Evolutionary conservation across 2,113 vertebrate species (phyloP).

Genomic region (Muntiacus muntjak): DNA sequence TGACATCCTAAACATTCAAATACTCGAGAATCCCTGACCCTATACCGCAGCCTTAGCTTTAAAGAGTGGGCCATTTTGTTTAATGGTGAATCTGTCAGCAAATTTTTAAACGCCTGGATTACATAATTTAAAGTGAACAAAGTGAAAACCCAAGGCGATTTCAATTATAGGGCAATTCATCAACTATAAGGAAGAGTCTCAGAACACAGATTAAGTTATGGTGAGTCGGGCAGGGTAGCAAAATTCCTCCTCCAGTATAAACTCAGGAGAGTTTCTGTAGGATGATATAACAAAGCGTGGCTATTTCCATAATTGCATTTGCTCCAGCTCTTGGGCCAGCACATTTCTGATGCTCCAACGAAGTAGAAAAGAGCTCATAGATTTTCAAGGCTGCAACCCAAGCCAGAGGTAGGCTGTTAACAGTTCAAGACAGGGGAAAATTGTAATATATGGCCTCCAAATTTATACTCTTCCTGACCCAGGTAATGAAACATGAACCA

Average conservation of each 20-base stretch:
- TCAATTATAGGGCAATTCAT: constrained; percentile 11
- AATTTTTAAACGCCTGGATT: constrained; percentile 16
- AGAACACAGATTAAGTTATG: neutral
- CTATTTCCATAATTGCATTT: neutral
- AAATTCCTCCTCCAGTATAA: neutral
- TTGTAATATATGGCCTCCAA: constrained; percentile 34
- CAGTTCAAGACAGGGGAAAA: constrained; percentile 17
- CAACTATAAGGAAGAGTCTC: neutral
- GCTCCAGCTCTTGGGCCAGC: neutral
- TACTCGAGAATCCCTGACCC: neutral
- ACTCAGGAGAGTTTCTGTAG: neutral
- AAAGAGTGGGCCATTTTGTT: neutral
- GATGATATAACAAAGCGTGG: neutral
- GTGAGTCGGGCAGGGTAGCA: neutral
- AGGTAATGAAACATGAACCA: constrained; percentile 44
- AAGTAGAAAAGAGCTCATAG: constrained; percentile 40
- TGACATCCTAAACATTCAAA: neutral
- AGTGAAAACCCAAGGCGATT: constrained; percentile 21
- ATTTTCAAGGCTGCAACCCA: constrained; percentile 53
- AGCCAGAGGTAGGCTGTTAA: constrained; percentile 32
- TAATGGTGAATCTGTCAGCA: constrained; percentile 39
- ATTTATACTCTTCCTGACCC: constrained; percentile 37
- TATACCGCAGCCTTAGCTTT: neutral
- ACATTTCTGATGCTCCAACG: neutral
- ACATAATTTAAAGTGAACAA: constrained; percentile 7